phyloP scores from a whole-genome alignment of 2,797 vertebrate species.

The Lepus oiostolus region DNA sequence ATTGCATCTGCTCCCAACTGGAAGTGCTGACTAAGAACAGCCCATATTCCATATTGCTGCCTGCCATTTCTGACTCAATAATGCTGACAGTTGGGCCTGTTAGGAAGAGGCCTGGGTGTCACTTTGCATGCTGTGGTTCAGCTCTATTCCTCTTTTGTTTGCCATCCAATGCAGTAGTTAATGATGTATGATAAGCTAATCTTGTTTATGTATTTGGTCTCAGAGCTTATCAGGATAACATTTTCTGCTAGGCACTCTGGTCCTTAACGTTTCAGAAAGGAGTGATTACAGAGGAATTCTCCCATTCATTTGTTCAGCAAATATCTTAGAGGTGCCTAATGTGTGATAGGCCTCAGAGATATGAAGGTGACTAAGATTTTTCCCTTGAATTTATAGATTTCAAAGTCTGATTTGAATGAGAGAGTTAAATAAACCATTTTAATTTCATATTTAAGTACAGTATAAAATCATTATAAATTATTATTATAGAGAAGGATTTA shows the following conservation, averaged over 20 bases:
- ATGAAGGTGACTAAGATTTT: slow-evolving; percentile 11
- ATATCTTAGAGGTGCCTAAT: neutral
- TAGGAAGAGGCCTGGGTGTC: neutral
- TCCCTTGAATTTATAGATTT: slow-evolving; percentile 27
- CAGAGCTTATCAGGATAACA: slow-evolving; percentile 20
- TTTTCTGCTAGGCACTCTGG: neutral
- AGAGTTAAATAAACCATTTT: slow-evolving; percentile 24
- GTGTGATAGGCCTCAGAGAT: neutral
- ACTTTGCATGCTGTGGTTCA: neutral
- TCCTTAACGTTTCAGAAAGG: neutral
- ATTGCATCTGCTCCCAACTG: slow-evolving; percentile 66
- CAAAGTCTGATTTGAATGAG: slow-evolving; percentile 45
- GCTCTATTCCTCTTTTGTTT: neutral
- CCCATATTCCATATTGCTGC: neutral
- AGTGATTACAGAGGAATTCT: slow-evolving; percentile 31
- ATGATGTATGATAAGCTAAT: neutral
- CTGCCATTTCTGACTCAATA: slow-evolving; percentile 10
- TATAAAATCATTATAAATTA: slow-evolving; percentile 7
- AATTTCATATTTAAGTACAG: slow-evolving; percentile 41
- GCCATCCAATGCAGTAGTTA: neutral
- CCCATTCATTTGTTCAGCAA: slow-evolving; percentile 29
- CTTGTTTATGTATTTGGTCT: slow-evolving; percentile 50
- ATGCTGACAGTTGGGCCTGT: neutral
- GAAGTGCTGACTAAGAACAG: neutral
- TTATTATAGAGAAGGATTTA: slow-evolving; percentile 42